These are phyloP conservation scores for Pteronotus mesoamericanus DNA, from an alignment of 2,797 vertebrate species.

Conservation along the genomic window DNA sequence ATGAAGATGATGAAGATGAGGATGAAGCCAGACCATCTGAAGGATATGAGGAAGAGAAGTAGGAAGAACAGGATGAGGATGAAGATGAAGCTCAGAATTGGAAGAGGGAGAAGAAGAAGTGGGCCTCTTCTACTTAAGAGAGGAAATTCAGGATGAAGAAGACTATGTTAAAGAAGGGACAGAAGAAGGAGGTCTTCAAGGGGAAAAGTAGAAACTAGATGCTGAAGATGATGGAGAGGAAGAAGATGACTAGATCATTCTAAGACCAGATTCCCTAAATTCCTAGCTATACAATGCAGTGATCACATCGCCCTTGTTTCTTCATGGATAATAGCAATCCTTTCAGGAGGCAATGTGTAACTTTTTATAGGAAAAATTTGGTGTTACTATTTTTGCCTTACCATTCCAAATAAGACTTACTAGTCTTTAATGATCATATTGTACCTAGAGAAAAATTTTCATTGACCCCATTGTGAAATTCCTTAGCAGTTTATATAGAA, in stretches of 20 bases:
- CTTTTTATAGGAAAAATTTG: conserved; percentile 89
- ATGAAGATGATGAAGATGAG: conserved; percentile 86
- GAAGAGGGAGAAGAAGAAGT: conserved; percentile 90
- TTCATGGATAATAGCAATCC: conserved; percentile 89
- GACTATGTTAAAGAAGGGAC: too few relatives aligned
- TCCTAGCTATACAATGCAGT: conserved; percentile 81
- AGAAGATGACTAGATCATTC: conserved; percentile 86
- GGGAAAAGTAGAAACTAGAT: conserved; percentile 94
- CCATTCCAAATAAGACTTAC: conserved; percentile 84
- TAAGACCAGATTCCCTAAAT: conserved; percentile 75
- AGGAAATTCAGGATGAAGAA: conserved; percentile 87
- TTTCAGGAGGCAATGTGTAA: conserved; percentile 84
- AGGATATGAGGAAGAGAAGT: conserved; percentile 84
- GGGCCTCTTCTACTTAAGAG: conserved; percentile 92
- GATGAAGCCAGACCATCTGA: conserved; percentile 82
- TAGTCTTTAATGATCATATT: conserved; percentile 80
- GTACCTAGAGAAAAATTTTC: conserved; percentile 78
- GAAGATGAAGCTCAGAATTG: conserved; percentile 86
- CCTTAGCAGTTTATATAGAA: conserved; percentile 73
- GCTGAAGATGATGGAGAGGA: conserved; percentile 91
- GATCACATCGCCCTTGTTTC: conserved; percentile 83
- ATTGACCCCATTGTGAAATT: conserved; percentile 74
- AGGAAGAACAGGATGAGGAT: conserved; percentile 82
- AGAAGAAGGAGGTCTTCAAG: conserved; percentile 84
- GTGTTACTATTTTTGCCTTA: conserved; percentile 88